Evolutionary conservation across 2,888 invertebrate genomes (phyloP), one percentile per base, ranked within the genome.

Genomic region (Diachrysia chrysitis): DNA sequence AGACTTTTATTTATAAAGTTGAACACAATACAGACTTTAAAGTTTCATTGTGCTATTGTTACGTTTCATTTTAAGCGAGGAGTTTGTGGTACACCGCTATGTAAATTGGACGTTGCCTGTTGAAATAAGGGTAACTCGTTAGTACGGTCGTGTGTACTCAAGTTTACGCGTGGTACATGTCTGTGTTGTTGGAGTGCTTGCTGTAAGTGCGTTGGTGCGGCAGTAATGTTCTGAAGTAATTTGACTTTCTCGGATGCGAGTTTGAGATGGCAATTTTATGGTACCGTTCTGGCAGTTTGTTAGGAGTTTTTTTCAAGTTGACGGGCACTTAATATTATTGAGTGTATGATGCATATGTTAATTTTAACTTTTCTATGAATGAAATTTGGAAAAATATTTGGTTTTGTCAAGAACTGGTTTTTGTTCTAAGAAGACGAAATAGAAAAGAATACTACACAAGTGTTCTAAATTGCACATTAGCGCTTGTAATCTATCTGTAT

Each of bases 1-100:
- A 93, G 93, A 92, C 87, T 92, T 93, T 92, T 93, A 93, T 93
- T 93, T 93, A 92, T 93, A 92, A 93, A 92, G 88, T 92, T 90
- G 87, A 83, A 83, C 83, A 82, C 93, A 94, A 94, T 92, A 84
- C 91, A 73, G 89, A 89, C 90, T 91, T 92, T 90, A 91, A 90
- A 90, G 85, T 92, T 90, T 90, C 93, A 94, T 93, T 94, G 93
- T 93, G 88, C 92, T 85, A 93, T 94, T 93, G 94, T 94, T 93
- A 87, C 85, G 89, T 92, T 91, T 92, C 93, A 91, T 93, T 93
- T 92, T 90, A 89, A 92, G 87, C 89, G 90, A 84, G 82, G 86
- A 90, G 90, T 89, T 90, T 87, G 90, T 86, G 93, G 93, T 89
- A 88, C 88, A 85, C 90, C 89, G 84, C 91, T 89, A 93, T 91